Evolutionary conservation across 2,113 vertebrate species (phyloP).

Genomic region (Mystacornis crossleyi): DNA sequence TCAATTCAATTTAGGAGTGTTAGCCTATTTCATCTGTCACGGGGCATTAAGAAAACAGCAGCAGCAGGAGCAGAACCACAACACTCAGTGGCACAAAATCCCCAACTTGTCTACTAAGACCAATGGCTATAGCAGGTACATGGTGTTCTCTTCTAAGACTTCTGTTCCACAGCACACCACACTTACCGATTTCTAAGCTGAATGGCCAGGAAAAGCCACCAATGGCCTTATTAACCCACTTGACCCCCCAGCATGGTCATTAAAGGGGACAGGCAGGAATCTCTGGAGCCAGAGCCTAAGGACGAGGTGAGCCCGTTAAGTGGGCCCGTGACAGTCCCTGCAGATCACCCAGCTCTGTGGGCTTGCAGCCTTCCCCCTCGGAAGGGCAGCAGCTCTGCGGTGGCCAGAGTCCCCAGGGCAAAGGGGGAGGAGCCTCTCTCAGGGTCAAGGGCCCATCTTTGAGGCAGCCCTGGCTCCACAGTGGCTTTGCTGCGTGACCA

Average conservation of each 20-base stretch:
- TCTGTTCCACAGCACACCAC: accelerated
- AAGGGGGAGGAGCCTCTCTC: accelerated
- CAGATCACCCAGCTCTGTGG: background rate
- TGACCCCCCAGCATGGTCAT: background rate
- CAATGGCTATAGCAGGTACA: background rate
- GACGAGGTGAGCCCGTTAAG: accelerated
- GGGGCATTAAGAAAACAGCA: background rate
- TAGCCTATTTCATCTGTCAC: background rate
- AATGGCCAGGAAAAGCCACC: background rate
- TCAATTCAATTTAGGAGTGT: background rate
- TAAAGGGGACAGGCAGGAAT: background rate
- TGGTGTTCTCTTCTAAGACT: background rate
- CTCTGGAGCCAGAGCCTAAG: background rate
- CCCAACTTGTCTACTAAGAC: background rate
- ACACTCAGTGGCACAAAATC: background rate
- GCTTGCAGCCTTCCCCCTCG: background rate
- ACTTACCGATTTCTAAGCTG: background rate
- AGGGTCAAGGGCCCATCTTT: background rate
- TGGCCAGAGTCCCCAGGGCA: background rate
- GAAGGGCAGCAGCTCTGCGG: background rate
- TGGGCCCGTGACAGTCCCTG: background rate
- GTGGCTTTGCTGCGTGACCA: background rate
- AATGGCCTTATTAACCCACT: background rate
- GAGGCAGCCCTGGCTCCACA: background rate
- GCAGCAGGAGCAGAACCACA: background rate